Percentiles rank a stretch among this genome's conserved stretches.
phyloP scores from a whole-genome alignment of 2,113 vertebrate genomes.

The Albula goreensis region DNA sequence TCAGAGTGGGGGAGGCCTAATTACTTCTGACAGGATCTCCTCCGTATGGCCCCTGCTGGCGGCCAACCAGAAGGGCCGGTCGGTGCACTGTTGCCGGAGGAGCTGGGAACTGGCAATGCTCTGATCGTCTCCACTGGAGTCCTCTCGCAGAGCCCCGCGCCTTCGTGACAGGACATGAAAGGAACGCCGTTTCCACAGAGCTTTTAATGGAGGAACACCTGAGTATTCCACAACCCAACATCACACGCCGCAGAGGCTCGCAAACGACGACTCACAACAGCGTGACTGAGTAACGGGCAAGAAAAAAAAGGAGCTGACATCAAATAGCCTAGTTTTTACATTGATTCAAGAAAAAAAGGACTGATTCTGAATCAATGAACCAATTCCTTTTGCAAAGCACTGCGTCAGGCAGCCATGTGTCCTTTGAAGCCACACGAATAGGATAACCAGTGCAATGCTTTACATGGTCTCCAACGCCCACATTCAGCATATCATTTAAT shows the following conservation, averaged over 20 bases:
- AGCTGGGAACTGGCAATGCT: no score
- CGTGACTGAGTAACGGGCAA: not conserved
- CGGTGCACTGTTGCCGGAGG: no score
- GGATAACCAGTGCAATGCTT: no score
- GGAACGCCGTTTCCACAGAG: not conserved
- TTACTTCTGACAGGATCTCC: not conserved
- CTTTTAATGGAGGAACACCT: not conserved
- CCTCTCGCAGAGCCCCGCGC: not conserved
- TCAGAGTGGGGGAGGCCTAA: not conserved
- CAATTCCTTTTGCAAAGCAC: no score
- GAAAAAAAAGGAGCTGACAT: not conserved
- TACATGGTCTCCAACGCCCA: no score
- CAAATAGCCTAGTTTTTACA: not conserved
- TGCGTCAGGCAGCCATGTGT: no score
- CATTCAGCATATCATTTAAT: no score
- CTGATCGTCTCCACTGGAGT: not conserved
- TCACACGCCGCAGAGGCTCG: not conserved
- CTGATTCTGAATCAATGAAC: no score
- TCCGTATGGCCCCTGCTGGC: not conserved
- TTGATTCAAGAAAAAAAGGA: not conserved
- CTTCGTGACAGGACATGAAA: not conserved
- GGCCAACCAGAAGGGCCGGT: no score
- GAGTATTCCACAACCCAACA: not conserved
- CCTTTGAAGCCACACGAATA: no score
- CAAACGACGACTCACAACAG: not conserved